These are phyloP conservation scores for Acrocephalus scirpaceus DNA, from an alignment of 2,797 vertebrate species.

Conservation along the genomic window DNA sequence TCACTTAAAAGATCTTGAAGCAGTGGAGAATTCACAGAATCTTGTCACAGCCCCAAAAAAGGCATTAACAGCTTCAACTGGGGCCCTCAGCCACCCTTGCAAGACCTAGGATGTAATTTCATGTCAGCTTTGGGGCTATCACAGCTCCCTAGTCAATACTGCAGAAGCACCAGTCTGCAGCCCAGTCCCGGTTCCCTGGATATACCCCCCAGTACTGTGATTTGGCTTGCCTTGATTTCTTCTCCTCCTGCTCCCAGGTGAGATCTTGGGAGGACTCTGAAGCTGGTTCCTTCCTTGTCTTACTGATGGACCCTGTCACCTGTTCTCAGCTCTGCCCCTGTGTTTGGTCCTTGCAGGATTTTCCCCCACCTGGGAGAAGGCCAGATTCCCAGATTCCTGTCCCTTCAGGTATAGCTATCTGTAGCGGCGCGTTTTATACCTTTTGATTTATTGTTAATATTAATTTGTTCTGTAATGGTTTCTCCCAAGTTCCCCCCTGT, in stretches of 20 bases:
- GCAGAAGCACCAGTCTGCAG: not conserved
- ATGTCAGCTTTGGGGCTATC: not conserved
- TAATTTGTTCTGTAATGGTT: no score
- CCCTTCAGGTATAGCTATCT: not conserved
- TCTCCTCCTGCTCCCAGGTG: not conserved
- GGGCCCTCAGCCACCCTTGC: not conserved
- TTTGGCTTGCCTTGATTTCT: not conserved
- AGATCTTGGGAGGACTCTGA: not conserved
- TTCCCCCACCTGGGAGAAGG: not conserved
- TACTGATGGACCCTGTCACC: no score
- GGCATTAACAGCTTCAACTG: not conserved
- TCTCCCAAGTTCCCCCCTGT: no score
- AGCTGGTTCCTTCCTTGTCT: accelerated
- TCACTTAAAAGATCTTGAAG: not conserved
- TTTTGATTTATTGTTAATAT: no score
- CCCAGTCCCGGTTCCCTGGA: not conserved
- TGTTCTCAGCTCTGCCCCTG: not conserved
- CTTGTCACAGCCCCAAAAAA: not conserved
- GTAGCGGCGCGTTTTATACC: no score
- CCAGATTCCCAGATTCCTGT: accelerated
- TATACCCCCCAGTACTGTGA: accelerated
- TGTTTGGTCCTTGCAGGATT: not conserved
- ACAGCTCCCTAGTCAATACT: not conserved
- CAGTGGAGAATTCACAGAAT: not conserved
- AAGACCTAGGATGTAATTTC: not conserved